Percentiles rank a stretch among this genome's conserved stretches.
phyloP scores from a whole-genome alignment of 2,113 vertebrate genomes.

The Ptilonorhynchus violaceus region DNA sequence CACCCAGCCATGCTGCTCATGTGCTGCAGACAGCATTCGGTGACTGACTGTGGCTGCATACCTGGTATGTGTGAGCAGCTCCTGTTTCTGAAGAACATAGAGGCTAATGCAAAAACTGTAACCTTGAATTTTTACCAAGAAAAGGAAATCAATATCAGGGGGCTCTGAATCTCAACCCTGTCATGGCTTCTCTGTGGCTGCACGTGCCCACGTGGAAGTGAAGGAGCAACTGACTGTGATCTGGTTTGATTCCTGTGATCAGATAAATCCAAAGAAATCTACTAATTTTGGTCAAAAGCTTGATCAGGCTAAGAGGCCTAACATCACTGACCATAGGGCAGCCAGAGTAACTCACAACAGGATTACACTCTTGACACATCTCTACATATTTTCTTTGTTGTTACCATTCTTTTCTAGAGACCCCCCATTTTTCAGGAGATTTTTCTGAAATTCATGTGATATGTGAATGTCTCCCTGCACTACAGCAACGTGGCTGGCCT shows the following conservation, averaged over 20 bases:
- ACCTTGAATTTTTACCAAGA: not conserved
- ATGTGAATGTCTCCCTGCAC: not conserved
- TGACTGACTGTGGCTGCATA: accelerated
- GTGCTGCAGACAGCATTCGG: not conserved
- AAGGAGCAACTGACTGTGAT: not conserved
- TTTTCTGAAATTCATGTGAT: not conserved
- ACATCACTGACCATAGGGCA: not conserved
- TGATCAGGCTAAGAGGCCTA: accelerated
- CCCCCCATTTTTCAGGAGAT: not conserved
- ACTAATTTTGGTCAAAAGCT: not conserved
- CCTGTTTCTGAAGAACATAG: not conserved
- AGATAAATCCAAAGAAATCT: not conserved
- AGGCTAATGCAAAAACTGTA: not conserved
- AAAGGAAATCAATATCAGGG: not conserved
- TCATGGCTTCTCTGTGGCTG: not conserved
- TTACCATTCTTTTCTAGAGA: not conserved
- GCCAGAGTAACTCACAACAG: not conserved
- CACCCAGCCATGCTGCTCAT: not conserved
- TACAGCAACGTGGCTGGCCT: not conserved
- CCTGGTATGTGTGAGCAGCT: not conserved
- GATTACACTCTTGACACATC: no score
- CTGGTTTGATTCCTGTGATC: not conserved
- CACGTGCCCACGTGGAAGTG: not conserved
- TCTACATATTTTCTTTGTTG: not conserved
- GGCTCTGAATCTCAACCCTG: not conserved